These are phyloP conservation scores for Pocillopora damicornis DNA, from an alignment of 64 coral and sea anemone genomes.

Conservation along the genomic window DNA sequence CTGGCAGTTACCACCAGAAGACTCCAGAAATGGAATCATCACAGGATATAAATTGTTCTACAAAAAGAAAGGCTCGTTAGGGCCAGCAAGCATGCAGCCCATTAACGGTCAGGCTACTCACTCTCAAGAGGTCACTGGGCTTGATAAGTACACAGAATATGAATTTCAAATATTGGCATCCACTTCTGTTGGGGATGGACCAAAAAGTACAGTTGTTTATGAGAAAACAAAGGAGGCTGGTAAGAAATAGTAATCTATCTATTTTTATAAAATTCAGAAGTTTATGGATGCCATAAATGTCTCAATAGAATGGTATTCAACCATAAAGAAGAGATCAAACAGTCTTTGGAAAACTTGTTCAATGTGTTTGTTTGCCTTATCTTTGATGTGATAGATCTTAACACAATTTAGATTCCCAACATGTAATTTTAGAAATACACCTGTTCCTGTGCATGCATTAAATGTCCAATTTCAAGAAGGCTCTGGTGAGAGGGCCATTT, in stretches of 20 bases:
- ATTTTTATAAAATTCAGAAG: too few species aligned
- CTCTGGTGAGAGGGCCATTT: too few species aligned
- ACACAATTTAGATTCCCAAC: too few species aligned
- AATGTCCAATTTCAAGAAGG: too few species aligned
- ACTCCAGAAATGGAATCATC: background rate
- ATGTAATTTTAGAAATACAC: too few species aligned
- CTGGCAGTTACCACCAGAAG: slow-evolving; percentile 10
- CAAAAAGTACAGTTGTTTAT: background rate
- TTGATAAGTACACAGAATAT: slow-evolving; percentile 3
- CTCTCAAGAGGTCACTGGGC: background rate
- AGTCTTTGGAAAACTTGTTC: too few species aligned
- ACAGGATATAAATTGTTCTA: slow-evolving; percentile 15
- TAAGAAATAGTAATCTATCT: background rate
- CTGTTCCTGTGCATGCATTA: too few species aligned
- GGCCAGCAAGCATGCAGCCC: background rate
- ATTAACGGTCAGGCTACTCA: background rate
- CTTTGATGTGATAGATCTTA: too few species aligned
- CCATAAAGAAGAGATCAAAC: too few species aligned
- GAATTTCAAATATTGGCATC: slow-evolving; percentile 33
- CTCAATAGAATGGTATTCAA: too few species aligned
- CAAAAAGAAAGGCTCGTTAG: background rate
- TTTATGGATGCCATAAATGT: too few species aligned
- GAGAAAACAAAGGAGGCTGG: slow-evolving; percentile 4
- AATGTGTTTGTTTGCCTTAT: too few species aligned
- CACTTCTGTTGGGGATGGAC: slow-evolving; percentile 1